Evolutionary conservation across 2,888 invertebrate genomes (phyloP), one percentile per base, ranked within the genome.

Genomic region (Prionchulus punctatus): DNA sequence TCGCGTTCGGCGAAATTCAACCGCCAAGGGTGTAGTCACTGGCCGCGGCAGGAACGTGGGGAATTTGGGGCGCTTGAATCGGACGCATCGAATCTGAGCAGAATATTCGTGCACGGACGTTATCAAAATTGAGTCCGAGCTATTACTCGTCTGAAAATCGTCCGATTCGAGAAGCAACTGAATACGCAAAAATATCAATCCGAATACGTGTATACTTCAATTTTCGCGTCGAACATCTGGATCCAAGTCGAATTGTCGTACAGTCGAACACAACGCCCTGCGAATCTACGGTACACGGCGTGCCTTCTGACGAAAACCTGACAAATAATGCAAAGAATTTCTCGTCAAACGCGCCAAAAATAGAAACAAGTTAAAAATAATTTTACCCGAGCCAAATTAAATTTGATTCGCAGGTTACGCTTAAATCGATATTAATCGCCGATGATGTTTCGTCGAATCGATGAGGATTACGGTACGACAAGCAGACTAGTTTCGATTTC

Each of bases 31-130:
- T 91, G 80, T 78, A 2, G 89, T 77, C 59, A 84, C 83, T 1
- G 92, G 92, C 30, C 85, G 79, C 0, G 92, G 92, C 26, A 82
- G 81, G 0, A 89, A 86, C 30, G 82, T 79, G 0, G 94, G 94
- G 75, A 85, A 92, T 21, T 82, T 78, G 23, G 83, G 90, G 23
- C 23, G 4, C 69, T 87, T 84, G 66, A 92, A 94, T 54, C 85
- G 77, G 28, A 92, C 83, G 18, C 85, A 86, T 43, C 86, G 50
- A 7, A 49, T 21, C 7, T 49, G 50, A 15, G 12, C 28, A 4
- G 30, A 28, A 26, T 21, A 4, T 49, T 49, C 50, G 12, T 28
- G 30, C 12, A 49, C 30, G 7, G 28, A 4, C 4, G 28, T 30
- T 7, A 28, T 28, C 50, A 26, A 49, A 23, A 30, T 18, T 18